Base-by-base conservation (phyloP, 30 jellyfish, hydroid and myxozoan species). In the Morbakka virulenta region DNA sequence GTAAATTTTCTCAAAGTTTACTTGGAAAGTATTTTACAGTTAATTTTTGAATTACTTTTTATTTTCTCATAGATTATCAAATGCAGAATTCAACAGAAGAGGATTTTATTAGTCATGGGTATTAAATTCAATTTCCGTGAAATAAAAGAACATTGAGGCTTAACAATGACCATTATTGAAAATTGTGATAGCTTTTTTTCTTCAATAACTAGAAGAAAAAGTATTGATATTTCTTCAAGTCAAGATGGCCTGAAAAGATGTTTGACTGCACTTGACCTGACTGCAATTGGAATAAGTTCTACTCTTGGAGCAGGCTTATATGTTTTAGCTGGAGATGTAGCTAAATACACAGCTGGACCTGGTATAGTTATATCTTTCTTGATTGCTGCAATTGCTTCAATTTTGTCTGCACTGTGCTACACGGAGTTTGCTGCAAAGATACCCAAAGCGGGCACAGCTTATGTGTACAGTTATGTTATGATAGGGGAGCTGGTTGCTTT, bases 391-490 rank as follows among this genome's bases (percentile, higher is more conserved):
- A 28, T 91, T 21, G 96, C 98, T 1, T 91, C 98, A 29, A 11
- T 91, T 0, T 69, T 91, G 14, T 85, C 97, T 24, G 98, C 96
- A 2, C 67, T 91, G 0, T 87, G 96, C 69, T 91, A 91, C 86
- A 89, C 96, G 12, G 98, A 91, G 75, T 91, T 91, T 81, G 98
- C 96, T 26, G 95, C 98, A 1, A 36, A 95, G 12, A 73, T 91
- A 1, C 98, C 98, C 0, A 83, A 79, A 48, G 91, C 98, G 12
- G 98, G 98, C 26, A 76, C 97, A 1, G 99, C 99, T 6, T 94
- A 94, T 74, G 91, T 82, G 12, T 94, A 94, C 50, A 79, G 96
- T 20, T 94, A 94, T 48, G 86, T 83, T 11, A 81, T 96, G 3
- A 93, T 87, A 52, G 99, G 99, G 2, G 99, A 94, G 41, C 64